phyloP scores from a whole-genome alignment of 92 coral and sea anemone genomes.

The Muricea muricata region DNA sequence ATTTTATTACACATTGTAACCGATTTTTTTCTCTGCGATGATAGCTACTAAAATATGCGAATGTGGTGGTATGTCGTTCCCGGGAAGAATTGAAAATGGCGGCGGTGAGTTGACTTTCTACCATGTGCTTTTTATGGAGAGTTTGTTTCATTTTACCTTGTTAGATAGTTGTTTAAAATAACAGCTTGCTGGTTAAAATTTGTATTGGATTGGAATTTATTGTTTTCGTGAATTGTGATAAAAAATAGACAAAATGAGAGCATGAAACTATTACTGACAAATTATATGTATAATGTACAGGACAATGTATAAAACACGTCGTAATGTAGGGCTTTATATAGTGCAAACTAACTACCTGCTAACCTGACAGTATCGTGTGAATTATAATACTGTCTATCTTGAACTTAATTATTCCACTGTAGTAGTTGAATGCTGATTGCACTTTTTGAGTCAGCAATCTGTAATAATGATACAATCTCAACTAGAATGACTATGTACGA shows the following conservation, averaged over 20 bases:
- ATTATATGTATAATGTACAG: not conserved
- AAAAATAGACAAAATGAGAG: not conserved
- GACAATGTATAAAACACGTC: not conserved
- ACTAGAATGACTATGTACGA: too few relatives aligned
- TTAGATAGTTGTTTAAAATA: not conserved
- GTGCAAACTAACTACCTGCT: too few relatives aligned
- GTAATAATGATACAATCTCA: too few relatives aligned
- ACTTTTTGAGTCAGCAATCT: too few relatives aligned
- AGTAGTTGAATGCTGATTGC: not conserved
- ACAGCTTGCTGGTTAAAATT: not conserved
- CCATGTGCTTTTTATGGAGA: constrained; percentile 73
- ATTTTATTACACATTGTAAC: not conserved
- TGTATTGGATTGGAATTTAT: not conserved
- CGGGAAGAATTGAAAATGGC: constrained; percentile 88
- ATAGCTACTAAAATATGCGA: constrained; percentile 2
- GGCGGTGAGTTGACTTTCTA: constrained; percentile 83
- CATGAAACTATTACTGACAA: not conserved
- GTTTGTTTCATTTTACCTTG: not conserved
- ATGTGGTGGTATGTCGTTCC: not conserved
- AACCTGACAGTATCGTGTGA: not conserved
- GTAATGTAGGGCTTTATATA: not conserved
- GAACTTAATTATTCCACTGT: not conserved
- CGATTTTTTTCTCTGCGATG: not conserved
- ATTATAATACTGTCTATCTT: not conserved
- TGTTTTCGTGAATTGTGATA: not conserved